Conservation (phyloP, 2,888 invertebrate species). For the Psococerastis gibbosa region DNA sequence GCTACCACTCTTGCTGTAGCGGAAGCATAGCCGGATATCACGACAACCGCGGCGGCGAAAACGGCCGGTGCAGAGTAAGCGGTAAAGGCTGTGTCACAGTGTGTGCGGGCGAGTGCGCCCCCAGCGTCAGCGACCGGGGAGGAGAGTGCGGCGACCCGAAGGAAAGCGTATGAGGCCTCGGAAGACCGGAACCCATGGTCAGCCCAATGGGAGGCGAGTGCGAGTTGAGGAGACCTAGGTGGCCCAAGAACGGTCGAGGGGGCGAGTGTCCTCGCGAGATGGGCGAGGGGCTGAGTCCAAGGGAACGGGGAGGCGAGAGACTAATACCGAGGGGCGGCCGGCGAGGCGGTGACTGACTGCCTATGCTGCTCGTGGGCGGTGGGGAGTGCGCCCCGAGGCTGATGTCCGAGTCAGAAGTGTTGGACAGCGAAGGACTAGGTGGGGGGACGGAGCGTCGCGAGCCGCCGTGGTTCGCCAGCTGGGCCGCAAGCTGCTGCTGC, state of each 20-base stretch:
- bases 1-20: constrained; percentile 1
- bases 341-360: constrained; percentile 3
- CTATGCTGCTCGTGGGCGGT: constrained; percentile 10
- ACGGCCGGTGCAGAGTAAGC: constrained; percentile 19
- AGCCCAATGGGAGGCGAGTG: constrained; percentile 6
- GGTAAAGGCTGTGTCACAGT: constrained; percentile 16
- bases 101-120: constrained; percentile 11
- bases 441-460: constrained; percentile 17
- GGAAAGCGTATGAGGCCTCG: constrained; percentile 11
- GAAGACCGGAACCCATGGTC: constrained; percentile 9
- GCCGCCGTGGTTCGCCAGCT: constrained; percentile 19
- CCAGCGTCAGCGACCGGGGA: constrained; percentile 16
- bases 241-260: constrained; percentile 6
- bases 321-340: neutral
- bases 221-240: constrained; percentile 7
- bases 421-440: constrained; percentile 19
- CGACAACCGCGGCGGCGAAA: constrained; percentile 18
- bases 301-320: constrained; percentile 1
- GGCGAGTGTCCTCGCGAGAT: constrained; percentile 3
- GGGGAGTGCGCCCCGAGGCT: constrained; percentile 18
- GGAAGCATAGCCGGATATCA: constrained; percentile 18
- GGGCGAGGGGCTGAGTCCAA: constrained; percentile 5
- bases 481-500: constrained; percentile 22
- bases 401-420: constrained; percentile 19
- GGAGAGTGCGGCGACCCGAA: constrained; percentile 21